Evolutionary conservation across 2,113 vertebrate genomes (phyloP).

Genomic region (Tachycineta bicolor): DNA sequence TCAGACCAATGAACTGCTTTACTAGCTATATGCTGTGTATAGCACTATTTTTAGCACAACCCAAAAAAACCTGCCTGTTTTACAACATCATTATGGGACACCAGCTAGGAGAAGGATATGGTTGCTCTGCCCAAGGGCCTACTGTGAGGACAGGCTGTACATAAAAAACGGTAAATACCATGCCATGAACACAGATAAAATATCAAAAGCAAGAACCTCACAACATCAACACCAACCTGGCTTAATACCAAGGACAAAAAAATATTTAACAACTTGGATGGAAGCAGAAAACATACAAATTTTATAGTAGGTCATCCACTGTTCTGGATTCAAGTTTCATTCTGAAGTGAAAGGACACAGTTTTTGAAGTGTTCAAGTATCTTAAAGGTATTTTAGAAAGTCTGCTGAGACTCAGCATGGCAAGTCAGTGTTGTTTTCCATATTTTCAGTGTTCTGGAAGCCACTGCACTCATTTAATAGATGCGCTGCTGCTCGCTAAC

Average conservation of each 20-base stretch:
- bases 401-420: not conserved
- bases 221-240: not conserved
- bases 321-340: not conserved
- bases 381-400: not conserved
- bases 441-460: not conserved
- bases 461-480: not conserved
- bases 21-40: not conserved
- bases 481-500: conserved; percentile 3
- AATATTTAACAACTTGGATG: not conserved
- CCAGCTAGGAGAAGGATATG: not conserved
- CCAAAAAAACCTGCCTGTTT: not conserved
- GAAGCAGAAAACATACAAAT: not conserved
- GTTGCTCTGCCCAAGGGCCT: not conserved
- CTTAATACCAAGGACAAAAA: not conserved
- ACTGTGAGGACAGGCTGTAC: not conserved
- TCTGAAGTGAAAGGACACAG: not conserved
- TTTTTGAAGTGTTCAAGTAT: not conserved
- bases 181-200: not conserved
- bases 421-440: not conserved
- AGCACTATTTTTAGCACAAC: not conserved
- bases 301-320: not conserved
- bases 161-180: not conserved
- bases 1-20: conserved; percentile 15
- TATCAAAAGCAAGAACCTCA: not conserved
- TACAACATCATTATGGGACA: not conserved